Evolutionary conservation across 2,888 invertebrate genomes (phyloP), one percentile per base, ranked within the genome.

Genomic region (Parnassius orleans): DNA sequence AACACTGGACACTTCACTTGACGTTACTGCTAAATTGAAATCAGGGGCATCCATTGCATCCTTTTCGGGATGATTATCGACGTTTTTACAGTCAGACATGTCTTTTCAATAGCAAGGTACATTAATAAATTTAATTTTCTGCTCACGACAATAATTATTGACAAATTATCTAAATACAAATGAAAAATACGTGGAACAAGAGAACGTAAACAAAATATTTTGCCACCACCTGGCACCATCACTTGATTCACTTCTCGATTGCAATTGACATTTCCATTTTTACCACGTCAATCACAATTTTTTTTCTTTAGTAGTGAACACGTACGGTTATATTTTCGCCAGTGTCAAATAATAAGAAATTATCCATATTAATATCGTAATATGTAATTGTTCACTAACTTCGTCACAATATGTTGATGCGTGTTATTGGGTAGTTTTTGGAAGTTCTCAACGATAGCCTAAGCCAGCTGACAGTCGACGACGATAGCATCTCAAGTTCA

Each of bases 41-140:
- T 83, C 82, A 71, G 72, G 71, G 71, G 74, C 73, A 69, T 83
- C 83, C 71, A 74, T 75, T 77, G 81, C 79, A 71, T 80, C 83
- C 78, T 76, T 80, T 76, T 83, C 81, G 70, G 77, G 78, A 71
- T 79, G 79, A 79, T 70, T 81, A 76, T 80, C 78, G 78, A 82
- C 82, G 77, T 87, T 84, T 85, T 85, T 84, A 75, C 79, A 81
- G 78, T 87, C 86, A 78, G 90, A 89, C 90, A 91, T 91, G 72
- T 73, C 78, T 79, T 79, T 75, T 67, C 73, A 72, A 74, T 72
- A 75, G 76, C 79, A 75, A 78, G 78, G 78, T 80, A 89, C 91
- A 89, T 89, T 79, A 87, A 83, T 70, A 69, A 54, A 43, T 61
- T 55, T 57, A 48, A 65, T 57, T 51, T n/a, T 51, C 61, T 57